Evolutionary conservation across 1,140 invertebrate species (phyloP).

Genomic region (Tetragnatha versicolor): DNA sequence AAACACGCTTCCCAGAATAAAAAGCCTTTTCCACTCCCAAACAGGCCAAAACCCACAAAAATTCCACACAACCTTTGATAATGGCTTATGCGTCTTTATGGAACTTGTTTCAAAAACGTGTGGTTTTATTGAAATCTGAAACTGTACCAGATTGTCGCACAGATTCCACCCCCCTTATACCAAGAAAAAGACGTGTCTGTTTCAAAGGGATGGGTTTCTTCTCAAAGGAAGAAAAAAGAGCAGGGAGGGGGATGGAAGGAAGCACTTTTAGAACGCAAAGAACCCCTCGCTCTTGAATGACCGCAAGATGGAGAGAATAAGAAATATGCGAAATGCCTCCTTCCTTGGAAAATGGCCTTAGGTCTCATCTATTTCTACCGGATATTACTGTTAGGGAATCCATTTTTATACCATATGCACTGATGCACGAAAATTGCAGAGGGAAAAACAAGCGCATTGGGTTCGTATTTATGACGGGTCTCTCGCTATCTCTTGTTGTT

Average conservation of each 20-base stretch:
- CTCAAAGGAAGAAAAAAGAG: neutral
- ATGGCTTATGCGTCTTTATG: slow-evolving; percentile 38
- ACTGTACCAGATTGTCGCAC: slow-evolving; percentile 33
- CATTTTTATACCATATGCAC: slow-evolving; percentile 8
- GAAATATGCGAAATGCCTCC: slow-evolving; percentile 20
- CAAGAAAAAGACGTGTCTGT: slow-evolving; percentile 28
- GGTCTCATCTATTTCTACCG: slow-evolving; percentile 19
- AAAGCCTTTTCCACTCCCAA: neutral
- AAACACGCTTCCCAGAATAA: neutral
- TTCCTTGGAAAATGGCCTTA: slow-evolving; percentile 22
- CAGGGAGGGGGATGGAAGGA: neutral
- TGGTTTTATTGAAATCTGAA: slow-evolving; percentile 44
- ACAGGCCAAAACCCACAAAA: slow-evolving; percentile 7
- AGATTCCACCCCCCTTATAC: too few species aligned
- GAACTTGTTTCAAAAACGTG: slow-evolving; percentile 35
- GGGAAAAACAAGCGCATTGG: slow-evolving; percentile 9
- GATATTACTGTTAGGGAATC: slow-evolving; percentile 26
- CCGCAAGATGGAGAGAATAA: neutral
- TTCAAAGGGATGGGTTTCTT: slow-evolving; percentile 12
- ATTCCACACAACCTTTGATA: slow-evolving; percentile 24
- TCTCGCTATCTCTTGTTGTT: too few species aligned
- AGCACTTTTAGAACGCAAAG: neutral
- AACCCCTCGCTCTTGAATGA: neutral
- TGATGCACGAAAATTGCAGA: slow-evolving; percentile 17
- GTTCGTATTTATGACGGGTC: slow-evolving; percentile 9